Percentiles rank a stretch among this genome's conserved stretches.
These are phyloP conservation scores for Tineola bisselliella DNA, from an alignment of 2,888 invertebrate genomes.

Conservation along the genomic window DNA sequence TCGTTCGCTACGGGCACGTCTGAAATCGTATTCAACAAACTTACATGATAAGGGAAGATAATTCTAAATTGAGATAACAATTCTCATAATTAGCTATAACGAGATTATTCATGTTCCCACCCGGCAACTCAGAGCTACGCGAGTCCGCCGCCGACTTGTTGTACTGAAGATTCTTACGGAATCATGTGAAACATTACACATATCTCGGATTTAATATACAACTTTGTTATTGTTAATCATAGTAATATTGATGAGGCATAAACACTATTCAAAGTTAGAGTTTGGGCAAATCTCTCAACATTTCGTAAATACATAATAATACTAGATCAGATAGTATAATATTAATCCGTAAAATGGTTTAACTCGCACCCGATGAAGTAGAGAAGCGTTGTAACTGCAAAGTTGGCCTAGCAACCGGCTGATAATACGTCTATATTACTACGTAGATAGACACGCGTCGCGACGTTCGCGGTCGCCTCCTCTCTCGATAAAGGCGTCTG, in stretches of 20 bases:
- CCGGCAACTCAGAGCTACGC: neutral
- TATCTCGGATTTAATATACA: neutral
- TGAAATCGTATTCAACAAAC: neutral
- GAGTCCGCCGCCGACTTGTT: neutral
- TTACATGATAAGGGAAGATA: neutral
- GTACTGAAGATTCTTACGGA: neutral
- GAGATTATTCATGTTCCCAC: constrained; percentile 5
- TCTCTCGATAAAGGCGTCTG: constrained; percentile 52
- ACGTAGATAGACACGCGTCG: constrained; percentile 30
- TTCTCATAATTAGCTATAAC: constrained; percentile 2
- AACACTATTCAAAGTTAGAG: neutral
- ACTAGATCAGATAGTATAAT: neutral
- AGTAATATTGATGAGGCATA: neutral
- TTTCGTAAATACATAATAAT: neutral
- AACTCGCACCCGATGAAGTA: neutral
- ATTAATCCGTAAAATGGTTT: neutral
- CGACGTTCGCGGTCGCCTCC: constrained; percentile 18
- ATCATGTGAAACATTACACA: neutral
- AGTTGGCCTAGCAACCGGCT: constrained; percentile 20
- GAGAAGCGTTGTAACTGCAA: constrained; percentile 19
- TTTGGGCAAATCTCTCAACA: too few species aligned
- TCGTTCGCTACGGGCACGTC: too few species aligned
- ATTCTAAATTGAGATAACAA: constrained; percentile 3
- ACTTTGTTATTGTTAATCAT: neutral
- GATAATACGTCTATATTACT: constrained; percentile 18